Conservation (phyloP, 2,113 vertebrate species). For the Monarcha castaneiventris region DNA sequence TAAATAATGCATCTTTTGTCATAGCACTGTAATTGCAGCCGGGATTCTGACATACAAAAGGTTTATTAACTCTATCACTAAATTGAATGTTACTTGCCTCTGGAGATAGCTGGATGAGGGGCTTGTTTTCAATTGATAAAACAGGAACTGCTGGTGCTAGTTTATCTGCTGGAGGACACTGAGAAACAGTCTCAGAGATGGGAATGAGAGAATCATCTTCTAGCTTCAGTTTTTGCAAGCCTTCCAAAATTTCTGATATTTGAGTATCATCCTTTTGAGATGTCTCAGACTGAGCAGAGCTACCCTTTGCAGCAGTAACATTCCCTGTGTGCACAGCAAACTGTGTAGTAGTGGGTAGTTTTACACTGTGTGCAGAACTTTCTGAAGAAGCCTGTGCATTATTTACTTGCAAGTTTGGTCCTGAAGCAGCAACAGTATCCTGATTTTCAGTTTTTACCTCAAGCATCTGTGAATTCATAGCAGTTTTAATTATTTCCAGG, state of each 20-base stretch:
- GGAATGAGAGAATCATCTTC: constrained; percentile 70
- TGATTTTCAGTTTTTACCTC: constrained; percentile 75
- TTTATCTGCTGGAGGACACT: constrained; percentile 43
- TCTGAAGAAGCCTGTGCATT: constrained; percentile 44
- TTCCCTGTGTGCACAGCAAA: constrained; percentile 29
- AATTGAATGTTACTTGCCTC: constrained; percentile 65
- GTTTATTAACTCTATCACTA: constrained; percentile 78
- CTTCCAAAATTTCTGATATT: constrained; percentile 83
- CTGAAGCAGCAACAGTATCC: constrained; percentile 31
- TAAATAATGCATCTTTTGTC: constrained; percentile 91
- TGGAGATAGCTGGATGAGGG: constrained; percentile 62
- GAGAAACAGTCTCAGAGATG: constrained; percentile 23
- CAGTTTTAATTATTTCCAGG: constrained; percentile 78
- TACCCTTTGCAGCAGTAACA: constrained; percentile 10
- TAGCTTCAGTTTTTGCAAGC: constrained; percentile 84
- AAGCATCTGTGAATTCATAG: constrained; percentile 75
- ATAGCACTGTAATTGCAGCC: constrained; percentile 86
- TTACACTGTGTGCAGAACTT: constrained; percentile 29
- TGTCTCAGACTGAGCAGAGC: constrained; percentile 62
- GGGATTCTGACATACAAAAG: constrained; percentile 84
- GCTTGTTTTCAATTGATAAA: constrained; percentile 36
- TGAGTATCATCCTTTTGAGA: constrained; percentile 73
- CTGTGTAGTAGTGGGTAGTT: constrained; percentile 15
- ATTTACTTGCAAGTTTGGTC: constrained; percentile 65
- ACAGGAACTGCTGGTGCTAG: constrained; percentile 59